Evolutionary conservation across 2,113 vertebrate species (phyloP).

Genomic region (Stercorarius parasiticus): DNA sequence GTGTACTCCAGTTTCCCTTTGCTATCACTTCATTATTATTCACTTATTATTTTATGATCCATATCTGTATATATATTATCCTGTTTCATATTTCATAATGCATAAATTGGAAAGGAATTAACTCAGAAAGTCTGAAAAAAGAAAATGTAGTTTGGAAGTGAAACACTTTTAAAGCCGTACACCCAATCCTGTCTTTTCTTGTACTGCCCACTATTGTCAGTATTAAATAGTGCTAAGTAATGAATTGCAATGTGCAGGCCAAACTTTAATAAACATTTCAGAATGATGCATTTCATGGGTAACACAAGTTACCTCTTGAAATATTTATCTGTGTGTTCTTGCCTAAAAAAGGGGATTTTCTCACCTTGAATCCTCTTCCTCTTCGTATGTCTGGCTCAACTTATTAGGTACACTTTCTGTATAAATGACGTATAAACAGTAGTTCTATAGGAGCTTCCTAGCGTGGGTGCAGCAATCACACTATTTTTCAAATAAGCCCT

Average conservation of each 20-base stretch:
- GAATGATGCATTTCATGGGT: accelerated
- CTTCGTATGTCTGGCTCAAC: accelerated
- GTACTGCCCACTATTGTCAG: accelerated
- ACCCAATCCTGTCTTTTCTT: neutral
- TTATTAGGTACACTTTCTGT: accelerated
- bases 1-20: neutral
- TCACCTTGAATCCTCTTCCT: neutral
- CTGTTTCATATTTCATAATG: neutral
- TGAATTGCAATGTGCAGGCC: neutral
- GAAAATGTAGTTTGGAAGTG: neutral
- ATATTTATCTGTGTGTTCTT: neutral
- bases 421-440: neutral
- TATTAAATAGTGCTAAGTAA: neutral
- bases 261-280: neutral
- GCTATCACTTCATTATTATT: neutral
- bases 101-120: neutral
- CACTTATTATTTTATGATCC: neutral
- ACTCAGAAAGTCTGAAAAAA: neutral
- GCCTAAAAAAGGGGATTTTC: neutral
- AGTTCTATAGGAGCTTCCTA: neutral
- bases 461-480: neutral
- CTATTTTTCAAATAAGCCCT: neutral
- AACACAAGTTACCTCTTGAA: neutral
- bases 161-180: neutral
- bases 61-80: neutral